phyloP scores from a whole-genome alignment of 2,113 vertebrate genomes.

The Salvelinus namaycush region DNA sequence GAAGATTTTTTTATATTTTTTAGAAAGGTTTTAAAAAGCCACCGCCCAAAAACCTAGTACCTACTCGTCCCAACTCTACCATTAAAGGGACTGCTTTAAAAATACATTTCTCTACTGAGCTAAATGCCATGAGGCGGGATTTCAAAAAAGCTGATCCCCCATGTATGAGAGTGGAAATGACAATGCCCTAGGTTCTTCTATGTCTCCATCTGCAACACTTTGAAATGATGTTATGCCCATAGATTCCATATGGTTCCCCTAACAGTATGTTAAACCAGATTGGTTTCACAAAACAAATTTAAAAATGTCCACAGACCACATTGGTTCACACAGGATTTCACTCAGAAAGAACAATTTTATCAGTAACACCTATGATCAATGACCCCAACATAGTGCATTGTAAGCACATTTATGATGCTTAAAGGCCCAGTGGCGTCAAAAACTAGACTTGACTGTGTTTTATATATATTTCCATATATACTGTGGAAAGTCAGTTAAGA shows the following conservation, averaged over 20 bases:
- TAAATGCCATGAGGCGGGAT: slow-evolving; percentile 32
- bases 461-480: no score
- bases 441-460: no score
- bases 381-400: no score
- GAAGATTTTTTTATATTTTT: slow-evolving; percentile 35
- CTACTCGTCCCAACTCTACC: slow-evolving; percentile 19
- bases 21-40: slow-evolving; percentile 22
- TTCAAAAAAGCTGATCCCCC: neutral
- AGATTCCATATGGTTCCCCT: no score
- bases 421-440: no score
- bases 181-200: neutral
- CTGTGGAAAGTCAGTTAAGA: no score
- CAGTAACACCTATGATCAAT: no score
- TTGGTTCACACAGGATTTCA: no score
- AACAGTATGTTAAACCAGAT: neutral
- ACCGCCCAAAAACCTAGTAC: slow-evolving; percentile 24
- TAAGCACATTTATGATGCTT: no score
- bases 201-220: no score
- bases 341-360: no score
- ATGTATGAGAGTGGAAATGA: neutral
- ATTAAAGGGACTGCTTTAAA: slow-evolving; percentile 8
- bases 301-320: neutral
- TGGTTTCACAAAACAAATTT: neutral
- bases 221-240: no score
- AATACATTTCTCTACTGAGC: neutral